phyloP scores from a whole-genome alignment of 2,888 invertebrate genomes.

The Erebia epiphron region DNA sequence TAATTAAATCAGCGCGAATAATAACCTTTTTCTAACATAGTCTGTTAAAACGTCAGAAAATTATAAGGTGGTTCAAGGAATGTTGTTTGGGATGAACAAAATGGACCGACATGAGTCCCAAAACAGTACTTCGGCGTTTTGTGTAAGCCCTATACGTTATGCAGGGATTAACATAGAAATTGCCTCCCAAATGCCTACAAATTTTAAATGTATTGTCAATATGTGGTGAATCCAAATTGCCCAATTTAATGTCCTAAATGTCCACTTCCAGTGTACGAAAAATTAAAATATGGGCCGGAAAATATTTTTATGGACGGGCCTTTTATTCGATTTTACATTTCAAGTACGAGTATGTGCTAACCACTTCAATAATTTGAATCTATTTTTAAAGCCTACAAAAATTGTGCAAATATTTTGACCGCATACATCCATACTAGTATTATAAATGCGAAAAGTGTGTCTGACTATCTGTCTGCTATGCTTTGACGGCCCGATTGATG shows the following conservation, averaged over 20 bases:
- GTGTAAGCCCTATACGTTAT: constrained; percentile 11
- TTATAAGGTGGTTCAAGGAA: neutral
- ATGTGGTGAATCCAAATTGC: constrained; percentile 18
- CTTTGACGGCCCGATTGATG: too few species aligned
- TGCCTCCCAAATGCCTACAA: constrained; percentile 18
- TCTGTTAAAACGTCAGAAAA: neutral
- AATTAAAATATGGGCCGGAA: constrained; percentile 3
- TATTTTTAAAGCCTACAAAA: neutral
- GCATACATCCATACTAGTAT: too few species aligned
- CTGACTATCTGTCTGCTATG: too few species aligned
- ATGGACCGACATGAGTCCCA: constrained; percentile 4
- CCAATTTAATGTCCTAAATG: constrained; percentile 22
- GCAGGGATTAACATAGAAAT: constrained; percentile 16
- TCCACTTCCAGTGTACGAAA: constrained; percentile 6
- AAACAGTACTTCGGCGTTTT: constrained; percentile 4
- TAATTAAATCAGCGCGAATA: too few species aligned
- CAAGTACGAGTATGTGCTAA: constrained; percentile 7
- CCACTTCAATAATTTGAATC: neutral
- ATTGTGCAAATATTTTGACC: neutral
- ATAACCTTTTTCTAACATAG: neutral
- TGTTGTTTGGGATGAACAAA: neutral
- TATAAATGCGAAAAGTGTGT: too few species aligned
- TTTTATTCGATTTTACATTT: constrained; percentile 1
- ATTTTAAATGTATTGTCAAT: constrained; percentile 22
- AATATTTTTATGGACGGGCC: constrained; percentile 5